Evolutionary conservation across 2,888 invertebrate species (phyloP).

Genomic region (Theristus sp.): DNA sequence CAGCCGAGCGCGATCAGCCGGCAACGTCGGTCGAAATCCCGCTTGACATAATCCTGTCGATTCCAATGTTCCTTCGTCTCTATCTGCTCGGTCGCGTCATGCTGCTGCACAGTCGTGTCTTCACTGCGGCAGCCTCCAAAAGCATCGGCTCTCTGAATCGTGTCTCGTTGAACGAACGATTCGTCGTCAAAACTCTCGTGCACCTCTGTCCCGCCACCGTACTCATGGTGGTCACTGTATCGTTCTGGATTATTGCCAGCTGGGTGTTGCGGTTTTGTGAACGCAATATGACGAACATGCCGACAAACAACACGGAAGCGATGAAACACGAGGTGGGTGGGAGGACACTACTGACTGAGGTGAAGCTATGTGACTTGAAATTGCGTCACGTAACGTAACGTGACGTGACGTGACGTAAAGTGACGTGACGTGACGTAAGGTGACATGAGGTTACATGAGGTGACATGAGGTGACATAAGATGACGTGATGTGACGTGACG

Average conservation of each 20-base stretch:
- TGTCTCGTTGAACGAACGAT: conserved; percentile 82
- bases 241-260: conserved; percentile 96
- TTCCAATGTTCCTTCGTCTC: conserved; percentile 98
- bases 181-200: conserved; percentile 94
- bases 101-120: conserved; percentile 95
- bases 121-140: conserved; percentile 84
- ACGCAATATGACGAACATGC: conserved; percentile 46
- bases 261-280: conserved; percentile 98
- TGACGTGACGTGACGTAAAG: too few relatives aligned
- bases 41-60: conserved; percentile 83
- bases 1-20: too few relatives aligned
- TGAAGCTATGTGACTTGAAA: too few relatives aligned
- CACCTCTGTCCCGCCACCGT: conserved; percentile 97
- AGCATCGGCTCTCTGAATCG: conserved; percentile 17
- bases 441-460: too few relatives aligned
- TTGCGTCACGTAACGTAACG: too few relatives aligned
- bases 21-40: conserved; percentile 47
- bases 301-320: conserved; percentile 4
- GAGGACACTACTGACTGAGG: too few relatives aligned
- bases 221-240: conserved; percentile 93
- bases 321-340: conserved; percentile 5
- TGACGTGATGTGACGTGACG: too few relatives aligned
- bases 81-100: conserved; percentile 98
- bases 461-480: too few relatives aligned
- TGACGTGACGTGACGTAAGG: too few relatives aligned